Base-by-base conservation (phyloP, 2,797 vertebrate species). In the Pangasius krempfi region DNA sequence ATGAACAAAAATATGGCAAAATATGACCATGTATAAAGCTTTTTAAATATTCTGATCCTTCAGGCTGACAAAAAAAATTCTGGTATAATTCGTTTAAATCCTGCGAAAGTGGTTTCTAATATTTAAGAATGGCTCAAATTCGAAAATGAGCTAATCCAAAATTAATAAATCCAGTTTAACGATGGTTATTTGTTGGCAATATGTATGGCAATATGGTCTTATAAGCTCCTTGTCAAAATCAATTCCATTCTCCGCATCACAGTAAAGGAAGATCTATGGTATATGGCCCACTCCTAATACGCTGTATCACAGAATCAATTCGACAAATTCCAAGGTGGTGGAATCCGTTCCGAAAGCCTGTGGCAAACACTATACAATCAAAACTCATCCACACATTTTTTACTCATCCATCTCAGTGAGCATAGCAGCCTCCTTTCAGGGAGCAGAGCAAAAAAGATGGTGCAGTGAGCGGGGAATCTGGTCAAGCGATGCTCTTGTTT, bases 401-500 rank as follows among this genome's bases (percentile, higher is more conserved):
- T 66, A 83, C 72, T 82, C 58, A 76, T 75, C 84, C 50, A 83
- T 66, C 56, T 79, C 47, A 37, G 20, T 5, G 20, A 64, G 13
- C 56, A n/a, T 7, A 72, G 40, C 14, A 25, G 78, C 27, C 88
- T 79, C 60, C 76, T 87, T n/a, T 56, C 88, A 78, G 79, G 47
- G 22, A 47, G 85, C 73, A 56, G 60, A 82, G 81, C 16, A 5
- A 47, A 85, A 85, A 85, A 72, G 54, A 54, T 37, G 40, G 86
- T 58, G 75, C n/a, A 54, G 58, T 44, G 20, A 89, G 75, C 33
- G 25, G 30, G 73, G 88, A 88, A 85, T 70, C 76, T 86, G 56
- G 89, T 84, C 81, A 87, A 84, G 68, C 86, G 62, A 70, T 85
- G 89, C 54, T 62, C 86, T 84, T 84, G 86, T 87, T 90, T 84